These are phyloP conservation scores for Onychostruthus taczanowskii DNA, from an alignment of 2,113 vertebrate genomes.

Conservation along the genomic window DNA sequence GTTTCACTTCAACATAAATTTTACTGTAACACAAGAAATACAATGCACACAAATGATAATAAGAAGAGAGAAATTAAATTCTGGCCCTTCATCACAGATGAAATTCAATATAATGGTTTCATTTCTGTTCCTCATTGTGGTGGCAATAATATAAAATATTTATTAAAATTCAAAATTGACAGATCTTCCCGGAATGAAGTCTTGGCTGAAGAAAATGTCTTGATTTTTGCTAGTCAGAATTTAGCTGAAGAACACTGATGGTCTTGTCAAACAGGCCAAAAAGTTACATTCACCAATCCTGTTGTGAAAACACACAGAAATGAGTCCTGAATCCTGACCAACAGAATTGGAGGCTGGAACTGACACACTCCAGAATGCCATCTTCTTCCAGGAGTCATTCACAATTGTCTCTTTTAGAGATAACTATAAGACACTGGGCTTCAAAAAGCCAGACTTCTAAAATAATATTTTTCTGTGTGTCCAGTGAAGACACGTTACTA, in stretches of 20 bases:
- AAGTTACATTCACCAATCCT: accelerated
- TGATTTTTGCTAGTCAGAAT: neutral
- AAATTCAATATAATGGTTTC: neutral
- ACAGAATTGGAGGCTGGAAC: neutral
- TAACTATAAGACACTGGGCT: neutral
- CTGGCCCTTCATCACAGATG: neutral
- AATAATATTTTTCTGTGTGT: neutral
- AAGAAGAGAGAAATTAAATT: neutral
- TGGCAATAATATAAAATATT: neutral
- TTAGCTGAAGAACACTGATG: neutral
- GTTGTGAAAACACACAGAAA: neutral
- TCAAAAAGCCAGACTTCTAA: neutral
- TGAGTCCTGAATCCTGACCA: neutral
- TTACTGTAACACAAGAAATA: neutral
- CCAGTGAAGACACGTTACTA: neutral
- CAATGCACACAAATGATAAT: neutral
- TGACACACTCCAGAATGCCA: neutral
- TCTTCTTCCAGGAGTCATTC: neutral
- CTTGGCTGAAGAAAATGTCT: neutral
- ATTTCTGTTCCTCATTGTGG: neutral
- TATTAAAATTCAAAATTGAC: neutral
- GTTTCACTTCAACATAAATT: neutral
- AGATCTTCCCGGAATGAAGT: neutral
- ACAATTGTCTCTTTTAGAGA: neutral
- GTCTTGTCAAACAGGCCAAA: neutral